Evolutionary conservation across 2,797 vertebrate genomes (phyloP).

Genomic region (Hybognathus amarus): DNA sequence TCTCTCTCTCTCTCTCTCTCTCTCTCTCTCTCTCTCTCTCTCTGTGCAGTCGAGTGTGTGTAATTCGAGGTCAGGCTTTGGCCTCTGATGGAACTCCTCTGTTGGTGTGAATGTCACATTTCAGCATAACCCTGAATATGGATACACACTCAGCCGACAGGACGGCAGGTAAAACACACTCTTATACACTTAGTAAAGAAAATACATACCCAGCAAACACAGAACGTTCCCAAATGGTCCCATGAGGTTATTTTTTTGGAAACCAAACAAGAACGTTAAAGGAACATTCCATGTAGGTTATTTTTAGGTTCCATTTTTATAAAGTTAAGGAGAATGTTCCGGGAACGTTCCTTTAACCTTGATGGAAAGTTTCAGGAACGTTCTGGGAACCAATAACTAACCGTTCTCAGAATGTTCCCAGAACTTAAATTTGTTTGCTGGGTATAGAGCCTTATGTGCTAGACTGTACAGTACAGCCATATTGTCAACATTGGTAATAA

Average conservation of each 20-base stretch:
- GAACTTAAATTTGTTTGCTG: too few relatives aligned
- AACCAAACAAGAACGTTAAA: too few relatives aligned
- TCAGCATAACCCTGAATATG: slow-evolving; percentile 83
- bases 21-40: slow-evolving; percentile 15
- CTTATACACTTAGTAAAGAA: neutral
- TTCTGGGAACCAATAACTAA: too few relatives aligned
- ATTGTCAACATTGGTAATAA: neutral
- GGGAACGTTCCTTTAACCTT: too few relatives aligned
- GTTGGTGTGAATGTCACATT: slow-evolving; percentile 90
- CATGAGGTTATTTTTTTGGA: too few relatives aligned
- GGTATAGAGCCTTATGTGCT: neutral
- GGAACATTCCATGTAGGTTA: too few relatives aligned
- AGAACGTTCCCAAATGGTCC: too few relatives aligned
- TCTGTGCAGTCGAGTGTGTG: slow-evolving; percentile 62
- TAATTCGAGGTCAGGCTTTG: slow-evolving; percentile 85
- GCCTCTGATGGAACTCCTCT: slow-evolving; percentile 84
- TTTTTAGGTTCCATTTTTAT: too few relatives aligned
- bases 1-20: slow-evolving; percentile 17
- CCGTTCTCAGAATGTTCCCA: too few relatives aligned
- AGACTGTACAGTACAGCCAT: neutral
- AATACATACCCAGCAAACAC: too few relatives aligned
- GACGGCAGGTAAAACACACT: slow-evolving; percentile 81
- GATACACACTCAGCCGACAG: slow-evolving; percentile 88
- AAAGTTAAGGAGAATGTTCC: too few relatives aligned
- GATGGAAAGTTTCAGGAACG: too few relatives aligned